A percentile compares a stretch with the other conserved stretches of the same genome.
Evolutionary conservation across 2,888 invertebrate species (phyloP).

Genomic region (Elmis aenea): DNA sequence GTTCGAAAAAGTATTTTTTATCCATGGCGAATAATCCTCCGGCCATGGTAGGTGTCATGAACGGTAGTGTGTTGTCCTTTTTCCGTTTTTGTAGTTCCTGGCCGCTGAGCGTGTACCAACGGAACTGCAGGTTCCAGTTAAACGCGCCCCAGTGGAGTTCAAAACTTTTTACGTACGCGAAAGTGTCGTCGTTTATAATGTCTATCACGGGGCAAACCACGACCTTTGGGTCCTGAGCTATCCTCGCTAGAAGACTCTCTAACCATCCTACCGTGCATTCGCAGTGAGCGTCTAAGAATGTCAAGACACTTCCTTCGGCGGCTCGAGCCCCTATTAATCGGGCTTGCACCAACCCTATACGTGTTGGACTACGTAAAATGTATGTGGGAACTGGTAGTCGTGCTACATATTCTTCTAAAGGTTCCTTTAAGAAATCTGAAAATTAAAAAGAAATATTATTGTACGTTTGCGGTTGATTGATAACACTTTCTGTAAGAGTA

Average conservation of each 20-base stretch:
- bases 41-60: conserved; percentile 87
- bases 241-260: conserved; percentile 53
- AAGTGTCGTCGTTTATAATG: conserved; percentile 92
- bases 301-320: conserved; percentile 71
- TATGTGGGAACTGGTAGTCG: conserved; percentile 58
- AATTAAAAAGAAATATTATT: conserved; percentile 17
- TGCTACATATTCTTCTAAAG: conserved; percentile 64
- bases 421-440: conserved; percentile 56
- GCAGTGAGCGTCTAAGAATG: conserved; percentile 92
- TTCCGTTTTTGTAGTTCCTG: conserved; percentile 59
- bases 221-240: conserved; percentile 55
- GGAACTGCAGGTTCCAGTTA: conserved; percentile 93
- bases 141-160: conserved; percentile 98
- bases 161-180: conserved; percentile 90
- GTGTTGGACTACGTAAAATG: conserved; percentile 59
- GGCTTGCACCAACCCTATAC: conserved; percentile 79
- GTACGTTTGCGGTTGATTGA: conserved; percentile 4
- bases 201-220: conserved; percentile 85
- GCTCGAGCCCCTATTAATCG: conserved; percentile 70
- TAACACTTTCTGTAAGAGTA: too few species aligned
- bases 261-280: conserved; percentile 77
- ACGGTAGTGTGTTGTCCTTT: conserved; percentile 62
- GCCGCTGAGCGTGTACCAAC: conserved; percentile 71
- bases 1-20: conserved; percentile 76
- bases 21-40: conserved; percentile 91